Base-by-base conservation (phyloP, 2,113 vertebrate genomes). In the Oceanodroma tethys region DNA sequence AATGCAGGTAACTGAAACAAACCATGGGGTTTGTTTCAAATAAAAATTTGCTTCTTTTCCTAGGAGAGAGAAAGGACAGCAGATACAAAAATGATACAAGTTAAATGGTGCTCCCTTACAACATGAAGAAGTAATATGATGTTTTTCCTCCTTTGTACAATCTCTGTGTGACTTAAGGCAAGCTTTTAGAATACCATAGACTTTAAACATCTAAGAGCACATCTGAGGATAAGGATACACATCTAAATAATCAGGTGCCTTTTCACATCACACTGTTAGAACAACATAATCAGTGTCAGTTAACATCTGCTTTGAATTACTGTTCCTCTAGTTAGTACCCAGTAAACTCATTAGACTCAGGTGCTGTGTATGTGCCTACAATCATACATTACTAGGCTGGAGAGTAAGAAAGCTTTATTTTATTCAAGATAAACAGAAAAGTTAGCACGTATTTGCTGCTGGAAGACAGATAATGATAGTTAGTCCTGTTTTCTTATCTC, bases 241-340 rank as follows among this genome's bases (percentile, higher is more conserved):
- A 50, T 81, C 80, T 73, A 52, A 92, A 70, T 78, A 74, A 63
- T 45, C 43, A 13, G 20, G 18, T 66, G 45, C 12, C 36, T 82
- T 66, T 94, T 90, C 58, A 62, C 45, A 76, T 72, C 12, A 5
- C 26, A 38, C 21, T 65, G 43, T 63, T 90, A 87, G 52, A 79
- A 87, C 53, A 72, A 73, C 80, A 38, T 30, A 73, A 40, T 58
- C 66, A 72, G 36, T 58, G 58, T 58, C 81, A 73, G 52, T 45
- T 88, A 72, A 60, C 67, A 76, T 76, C 71, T 85, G 66, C 32
- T 92, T 60, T 81, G 74, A 95, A 80, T 89, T 92, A 72, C 50
- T 42, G 9, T 56, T 85, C 53, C 13, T 60, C n/a, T 66, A 48
- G 36, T 92, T 50, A 73, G 43, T 38, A 65, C 50, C 21, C 62